These are phyloP conservation scores for Rhagium mordax DNA, from an alignment of 2,888 invertebrate species.

Conservation along the genomic window DNA sequence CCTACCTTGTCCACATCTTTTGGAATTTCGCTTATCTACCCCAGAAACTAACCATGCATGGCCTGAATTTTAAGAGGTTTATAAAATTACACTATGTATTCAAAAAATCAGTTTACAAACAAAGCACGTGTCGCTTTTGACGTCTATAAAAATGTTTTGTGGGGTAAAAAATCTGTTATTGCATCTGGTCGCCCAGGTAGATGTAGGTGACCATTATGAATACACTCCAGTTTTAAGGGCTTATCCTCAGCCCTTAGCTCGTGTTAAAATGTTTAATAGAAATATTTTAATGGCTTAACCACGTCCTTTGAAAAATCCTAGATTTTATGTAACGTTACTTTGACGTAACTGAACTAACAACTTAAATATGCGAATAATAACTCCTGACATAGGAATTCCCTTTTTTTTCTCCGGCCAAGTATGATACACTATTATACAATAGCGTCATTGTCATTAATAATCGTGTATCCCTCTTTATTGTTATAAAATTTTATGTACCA, in stretches of 20 bases:
- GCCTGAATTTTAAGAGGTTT: background rate
- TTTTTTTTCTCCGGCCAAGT: background rate
- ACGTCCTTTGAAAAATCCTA: background rate
- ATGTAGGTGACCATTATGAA: background rate
- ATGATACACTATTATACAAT: background rate
- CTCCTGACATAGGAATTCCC: background rate
- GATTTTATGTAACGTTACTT: background rate
- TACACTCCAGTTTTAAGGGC: background rate
- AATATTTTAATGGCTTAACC: background rate
- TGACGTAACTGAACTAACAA: background rate
- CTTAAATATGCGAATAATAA: background rate
- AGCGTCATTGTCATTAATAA: conserved; percentile 10
- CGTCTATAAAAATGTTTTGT: background rate
- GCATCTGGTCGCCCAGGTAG: background rate
- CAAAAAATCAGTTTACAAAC: background rate
- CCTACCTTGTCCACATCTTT: too few species aligned
- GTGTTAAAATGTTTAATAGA: background rate
- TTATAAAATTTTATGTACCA: conserved; percentile 9
- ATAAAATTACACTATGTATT: background rate
- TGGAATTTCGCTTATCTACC: too few species aligned
- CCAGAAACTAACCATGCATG: background rate
- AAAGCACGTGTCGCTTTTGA: background rate
- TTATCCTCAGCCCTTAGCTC: background rate
- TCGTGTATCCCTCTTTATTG: background rate
- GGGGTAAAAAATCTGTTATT: background rate